Conservation (phyloP, 2,113 vertebrate species). For the Todiramphus saurophagus region DNA sequence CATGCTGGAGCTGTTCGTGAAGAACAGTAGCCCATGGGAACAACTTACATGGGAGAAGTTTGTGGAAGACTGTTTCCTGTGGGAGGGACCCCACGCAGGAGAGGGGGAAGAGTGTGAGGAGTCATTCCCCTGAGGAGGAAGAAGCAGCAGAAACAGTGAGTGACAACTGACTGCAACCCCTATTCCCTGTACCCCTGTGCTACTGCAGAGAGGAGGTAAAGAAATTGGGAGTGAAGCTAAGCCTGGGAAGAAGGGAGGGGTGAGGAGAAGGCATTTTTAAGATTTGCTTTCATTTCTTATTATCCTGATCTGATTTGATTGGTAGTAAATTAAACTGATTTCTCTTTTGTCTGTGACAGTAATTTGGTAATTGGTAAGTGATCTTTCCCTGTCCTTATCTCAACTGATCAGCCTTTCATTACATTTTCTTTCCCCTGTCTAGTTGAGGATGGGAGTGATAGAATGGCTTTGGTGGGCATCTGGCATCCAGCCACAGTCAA, state of each 20-base stretch:
- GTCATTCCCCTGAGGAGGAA: background rate
- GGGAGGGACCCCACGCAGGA: background rate
- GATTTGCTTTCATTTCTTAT: background rate
- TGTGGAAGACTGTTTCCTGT: background rate
- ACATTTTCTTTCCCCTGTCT: background rate
- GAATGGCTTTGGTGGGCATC: background rate
- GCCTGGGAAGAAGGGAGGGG: background rate
- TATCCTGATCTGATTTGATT: background rate
- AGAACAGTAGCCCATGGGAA: background rate
- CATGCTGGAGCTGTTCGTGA: accelerated
- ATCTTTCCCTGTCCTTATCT: background rate
- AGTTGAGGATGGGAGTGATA: background rate
- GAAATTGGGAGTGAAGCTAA: background rate
- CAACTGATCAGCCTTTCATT: background rate
- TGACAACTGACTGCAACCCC: background rate
- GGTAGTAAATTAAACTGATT: background rate
- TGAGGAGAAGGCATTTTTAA: background rate
- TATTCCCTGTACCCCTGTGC: background rate
- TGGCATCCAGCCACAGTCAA: background rate
- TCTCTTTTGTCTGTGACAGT: background rate
- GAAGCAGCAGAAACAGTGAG: background rate
- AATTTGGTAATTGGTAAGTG: background rate
- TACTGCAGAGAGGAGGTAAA: background rate
- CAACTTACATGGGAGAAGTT: background rate
- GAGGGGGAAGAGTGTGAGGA: background rate